phyloP scores from a whole-genome alignment of 92 coral and sea anemone genomes.

The Phymanthus crucifer region DNA sequence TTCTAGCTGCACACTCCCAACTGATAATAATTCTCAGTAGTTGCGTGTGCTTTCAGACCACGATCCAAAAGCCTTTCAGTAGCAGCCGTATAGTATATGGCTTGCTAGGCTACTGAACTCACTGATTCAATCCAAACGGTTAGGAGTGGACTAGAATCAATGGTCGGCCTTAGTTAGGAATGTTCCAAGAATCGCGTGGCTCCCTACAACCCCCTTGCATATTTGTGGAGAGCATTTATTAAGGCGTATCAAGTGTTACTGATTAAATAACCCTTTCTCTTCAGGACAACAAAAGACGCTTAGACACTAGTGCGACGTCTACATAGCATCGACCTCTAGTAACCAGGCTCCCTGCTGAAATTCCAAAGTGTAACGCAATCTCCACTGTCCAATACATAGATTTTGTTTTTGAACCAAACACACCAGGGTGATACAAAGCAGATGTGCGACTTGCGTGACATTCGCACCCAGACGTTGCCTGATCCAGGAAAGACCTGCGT shows the following conservation, averaged over 20 bases:
- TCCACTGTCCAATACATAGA: no score
- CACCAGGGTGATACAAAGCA: not conserved
- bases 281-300: slow-evolving; percentile 78
- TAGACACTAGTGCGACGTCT: slow-evolving; percentile 46
- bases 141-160: slow-evolving; percentile 48
- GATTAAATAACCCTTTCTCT: slow-evolving; percentile 70
- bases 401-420: not conserved
- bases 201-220: slow-evolving; percentile 43
- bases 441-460: not conserved
- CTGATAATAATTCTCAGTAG: slow-evolving; percentile 41
- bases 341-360: slow-evolving; percentile 31
- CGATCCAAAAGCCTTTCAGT: slow-evolving; percentile 20
- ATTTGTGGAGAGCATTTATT: slow-evolving; percentile 55
- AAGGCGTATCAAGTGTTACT: slow-evolving; percentile 63
- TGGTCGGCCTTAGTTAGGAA: slow-evolving; percentile 54
- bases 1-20: slow-evolving; percentile 50
- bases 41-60: slow-evolving; percentile 45
- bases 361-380: slow-evolving; percentile 21
- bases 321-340: slow-evolving; percentile 37
- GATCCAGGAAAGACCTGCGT: not conserved
- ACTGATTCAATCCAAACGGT: slow-evolving; percentile 34
- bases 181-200: slow-evolving; percentile 60
- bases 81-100: slow-evolving; percentile 26
- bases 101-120: slow-evolving; percentile 16
- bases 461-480: no score